phyloP scores from a whole-genome alignment of 1,140 invertebrate species.

The Colletes gigas region DNA sequence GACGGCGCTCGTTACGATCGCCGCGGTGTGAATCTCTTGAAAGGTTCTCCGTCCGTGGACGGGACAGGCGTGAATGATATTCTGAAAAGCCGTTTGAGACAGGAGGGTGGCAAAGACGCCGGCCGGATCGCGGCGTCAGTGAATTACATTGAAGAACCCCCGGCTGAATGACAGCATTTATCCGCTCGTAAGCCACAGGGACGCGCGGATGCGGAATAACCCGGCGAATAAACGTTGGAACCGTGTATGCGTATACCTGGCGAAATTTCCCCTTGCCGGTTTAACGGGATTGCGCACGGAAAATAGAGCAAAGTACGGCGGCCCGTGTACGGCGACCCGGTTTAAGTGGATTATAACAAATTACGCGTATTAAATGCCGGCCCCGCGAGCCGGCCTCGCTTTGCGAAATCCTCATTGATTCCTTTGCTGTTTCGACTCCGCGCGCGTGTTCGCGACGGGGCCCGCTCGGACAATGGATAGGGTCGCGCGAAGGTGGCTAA shows the following conservation, averaged over 20 bases:
- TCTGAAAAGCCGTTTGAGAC: slow-evolving; percentile 34
- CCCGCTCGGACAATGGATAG: background rate
- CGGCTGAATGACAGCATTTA: slow-evolving; percentile 60
- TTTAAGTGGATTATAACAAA: slow-evolving; percentile 58
- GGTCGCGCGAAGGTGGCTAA: background rate
- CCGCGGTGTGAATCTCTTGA: slow-evolving; percentile 41
- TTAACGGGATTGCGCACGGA: slow-evolving; percentile 30
- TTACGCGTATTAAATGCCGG: slow-evolving; percentile 46
- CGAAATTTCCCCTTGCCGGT: slow-evolving; percentile 30
- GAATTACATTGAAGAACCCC: slow-evolving; percentile 56
- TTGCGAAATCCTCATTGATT: slow-evolving; percentile 28
- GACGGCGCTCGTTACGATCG: slow-evolving; percentile 16
- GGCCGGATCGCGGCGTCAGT: slow-evolving; percentile 24
- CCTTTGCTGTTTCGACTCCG: slow-evolving; percentile 4
- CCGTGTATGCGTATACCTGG: slow-evolving; percentile 4
- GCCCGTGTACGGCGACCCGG: background rate
- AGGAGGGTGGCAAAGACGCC: slow-evolving; percentile 32
- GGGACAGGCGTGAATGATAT: slow-evolving; percentile 56
- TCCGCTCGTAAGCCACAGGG: slow-evolving; percentile 51
- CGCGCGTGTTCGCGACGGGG: too few species aligned
- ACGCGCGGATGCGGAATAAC: slow-evolving; percentile 52
- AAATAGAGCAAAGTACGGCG: slow-evolving; percentile 24
- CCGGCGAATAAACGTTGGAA: slow-evolving; percentile 45
- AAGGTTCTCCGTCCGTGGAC: slow-evolving; percentile 14
- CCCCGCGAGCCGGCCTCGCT: background rate